Evolutionary conservation across 1,140 invertebrate species (phyloP), one percentile per base, ranked within the genome.

Genomic region (Drosophila santomea): DNA sequence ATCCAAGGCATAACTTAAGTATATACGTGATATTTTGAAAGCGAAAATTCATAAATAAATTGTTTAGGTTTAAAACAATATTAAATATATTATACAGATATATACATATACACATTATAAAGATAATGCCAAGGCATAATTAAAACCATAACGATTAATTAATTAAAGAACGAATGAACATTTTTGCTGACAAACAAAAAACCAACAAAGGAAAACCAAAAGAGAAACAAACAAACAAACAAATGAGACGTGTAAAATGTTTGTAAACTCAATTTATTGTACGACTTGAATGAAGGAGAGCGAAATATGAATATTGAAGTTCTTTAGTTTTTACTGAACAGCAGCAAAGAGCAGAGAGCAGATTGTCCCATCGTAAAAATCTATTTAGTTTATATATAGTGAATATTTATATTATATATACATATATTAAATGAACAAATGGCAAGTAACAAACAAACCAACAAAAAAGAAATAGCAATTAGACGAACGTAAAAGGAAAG

Each of bases 1-100:
- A 90, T 79, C 81, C 86, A 90, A 90, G 86, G 85, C 86, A 90
- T 90, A 90, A 90, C 88, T 90, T 90, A 90, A 90, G 86, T 90
- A 90, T 90, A 90, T 90, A 90, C 85, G 86, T 86, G 83, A 86
- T 86, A 86, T 86, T 86, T 86, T 86, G 84, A 86, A 88, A 68
- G 78, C 79, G 81, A 88, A 88, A 86, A 86, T 88, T 88, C 83
- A 88, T 86, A 86, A 88, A 86, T 88, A 86, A 88, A 86, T 88
- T 88, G 83, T 86, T 86, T 86, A 86, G 83, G 79, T 88, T 86
- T 73, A 82, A 86, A 83, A 67, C 44, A 63, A 84, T 67, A 83
- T 75, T 59, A 71, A 64, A 79, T 79, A 69, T 67, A 74, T 78
- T 69, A 81, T 73, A 84, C 57, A 80, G 62, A 66, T 58, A 75